Conservation (phyloP, 2,797 vertebrate species). For the Iguana delicatissima region DNA sequence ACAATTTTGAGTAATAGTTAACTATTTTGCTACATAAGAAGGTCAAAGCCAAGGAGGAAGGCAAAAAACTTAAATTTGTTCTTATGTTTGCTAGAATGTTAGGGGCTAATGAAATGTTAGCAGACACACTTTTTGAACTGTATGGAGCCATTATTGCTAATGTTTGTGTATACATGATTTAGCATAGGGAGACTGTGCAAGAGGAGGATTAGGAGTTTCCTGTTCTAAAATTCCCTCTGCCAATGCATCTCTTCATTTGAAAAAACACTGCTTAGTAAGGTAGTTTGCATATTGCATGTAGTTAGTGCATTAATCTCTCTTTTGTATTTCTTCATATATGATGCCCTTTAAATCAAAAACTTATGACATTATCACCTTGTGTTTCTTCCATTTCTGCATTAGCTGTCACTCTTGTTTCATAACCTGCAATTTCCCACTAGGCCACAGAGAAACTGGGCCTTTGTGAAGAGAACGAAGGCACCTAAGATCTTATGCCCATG, state of each 20-base stretch:
- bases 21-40: conserved; percentile 7
- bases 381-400: background rate
- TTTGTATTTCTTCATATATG: background rate
- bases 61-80: background rate
- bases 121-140: background rate
- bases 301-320: background rate
- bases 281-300: background rate
- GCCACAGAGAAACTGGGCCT: background rate
- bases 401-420: background rate
- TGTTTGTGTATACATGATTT: background rate
- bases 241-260: background rate
- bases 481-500: background rate
- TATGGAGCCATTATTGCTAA: background rate
- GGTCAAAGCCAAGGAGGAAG: background rate
- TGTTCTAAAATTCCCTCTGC: background rate
- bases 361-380: background rate
- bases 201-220: background rate
- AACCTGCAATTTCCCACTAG: background rate
- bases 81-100: background rate
- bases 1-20: conserved; percentile 13
- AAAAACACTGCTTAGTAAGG: background rate
- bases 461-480: background rate
- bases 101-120: background rate
- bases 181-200: background rate
- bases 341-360: background rate